Evolutionary conservation across 2,888 invertebrate species (phyloP), one percentile per base, ranked within the genome.

Genomic region (Apodemia zela): DNA sequence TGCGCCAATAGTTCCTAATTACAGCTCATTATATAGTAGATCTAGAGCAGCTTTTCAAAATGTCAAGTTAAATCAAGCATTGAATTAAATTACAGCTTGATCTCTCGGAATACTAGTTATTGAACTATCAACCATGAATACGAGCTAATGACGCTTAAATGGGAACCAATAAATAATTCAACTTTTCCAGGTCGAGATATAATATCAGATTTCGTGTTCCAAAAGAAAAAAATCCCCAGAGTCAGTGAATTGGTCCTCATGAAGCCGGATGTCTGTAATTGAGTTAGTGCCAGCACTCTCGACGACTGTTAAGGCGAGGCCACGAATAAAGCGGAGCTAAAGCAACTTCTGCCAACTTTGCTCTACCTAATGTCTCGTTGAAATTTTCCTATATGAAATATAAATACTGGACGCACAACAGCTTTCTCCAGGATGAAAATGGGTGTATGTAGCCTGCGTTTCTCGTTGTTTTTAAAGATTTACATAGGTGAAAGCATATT

Each of bases 181-280:
- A 63, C 64, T 65, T 63, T 60, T 67, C n/a, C 42, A 45, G 42
- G 70, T 63, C 64, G 49, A 62, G 60, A 63, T 68, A 65, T 72
- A 72, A 75, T 75, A 74, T 76, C 71, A 72, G 72, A 73, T 72
- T 77, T 74, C 72, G 72, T 70, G 68, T 71, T 73, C 72, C 72
- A 72, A 75, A 74, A 76, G 78, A 77, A 82, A 80, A 82, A 79
- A 78, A 67, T 66, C 74, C 72, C 71, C 64, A 70, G 71, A 77
- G 72, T 73, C 77, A 71, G 71, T 85, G 83, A 85, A 83, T 85
- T 77, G 81, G 79, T 78, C 74, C 80, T 84, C 77, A 77, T 75
- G 82, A 83, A 78, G 81, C 80, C 80, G 85, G 85, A 82, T 82
- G 79, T 73, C 80, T 76, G 77, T 88, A 87, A 89, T 88, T 87